Evolutionary conservation across 2,888 invertebrate species (phyloP), one percentile per base, ranked within the genome.

Genomic region (Mesorhabditis spiculigera): DNA sequence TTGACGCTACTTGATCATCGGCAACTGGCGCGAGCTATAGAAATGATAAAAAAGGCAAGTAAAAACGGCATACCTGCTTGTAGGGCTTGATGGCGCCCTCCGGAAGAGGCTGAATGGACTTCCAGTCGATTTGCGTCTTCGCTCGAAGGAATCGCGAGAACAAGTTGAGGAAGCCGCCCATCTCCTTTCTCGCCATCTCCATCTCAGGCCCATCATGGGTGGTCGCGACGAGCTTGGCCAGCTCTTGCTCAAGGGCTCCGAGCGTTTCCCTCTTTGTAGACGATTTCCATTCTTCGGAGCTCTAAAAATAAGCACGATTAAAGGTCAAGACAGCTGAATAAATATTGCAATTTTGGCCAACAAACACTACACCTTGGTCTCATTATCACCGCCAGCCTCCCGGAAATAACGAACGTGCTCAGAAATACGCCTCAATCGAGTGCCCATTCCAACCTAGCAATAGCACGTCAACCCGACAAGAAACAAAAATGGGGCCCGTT

Each of bases 261-360:
- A 93, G 90, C 13, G 96, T 95, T 90, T 98, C 97, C 63, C 92
- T 91, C 87, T 96, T 94, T 58, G 96, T 97, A 67, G 95, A 91
- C 87, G 95, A 94, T 83, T 94, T 93, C 89, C 98, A 98, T 87
- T 95, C 94, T 76, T 93, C 93, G 4, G 82, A 82, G 71, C 85
- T 84, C 85, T 85, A 72, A 72, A 82, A 80, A 45, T 28, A 28
- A 28, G 8, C n/a, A 1, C 3, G 43, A 45, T 41, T n/a, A 66
- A 16, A 28, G 28, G 28, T 28, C 28, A 28, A 28, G 28, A 28
- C 28, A 28, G 28, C 28, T 28, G 28, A 28, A 28, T 28, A 28
- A 28, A 28, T 28, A 28, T 28, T 28, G 28, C 28, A 28, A 1
- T 28, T 28, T 28, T 28, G 28, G 28, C 28, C 28, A 28, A 28